Percentiles rank a stretch among this genome's conserved stretches.
Conservation (phyloP, 2,888 invertebrate genomes). For the Ochropleura leucogaster region DNA sequence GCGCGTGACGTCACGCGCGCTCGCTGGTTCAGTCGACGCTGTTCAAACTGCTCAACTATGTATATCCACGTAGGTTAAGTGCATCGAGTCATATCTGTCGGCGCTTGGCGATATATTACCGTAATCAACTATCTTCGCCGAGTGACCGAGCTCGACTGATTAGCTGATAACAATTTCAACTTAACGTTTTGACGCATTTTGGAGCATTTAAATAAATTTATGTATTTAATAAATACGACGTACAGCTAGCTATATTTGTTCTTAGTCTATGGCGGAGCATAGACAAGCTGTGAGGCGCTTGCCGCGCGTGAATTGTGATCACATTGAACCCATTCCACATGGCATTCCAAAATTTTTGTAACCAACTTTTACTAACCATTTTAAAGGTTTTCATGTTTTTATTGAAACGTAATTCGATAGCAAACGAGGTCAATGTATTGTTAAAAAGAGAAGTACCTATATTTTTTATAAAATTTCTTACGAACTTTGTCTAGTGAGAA, state of each 20-base stretch:
- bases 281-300: slow-evolving; percentile 46
- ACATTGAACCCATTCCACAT: slow-evolving; percentile 71
- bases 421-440: slow-evolving; percentile 37
- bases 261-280: slow-evolving; percentile 61
- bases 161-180: slow-evolving; percentile 67
- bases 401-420: slow-evolving; percentile 37
- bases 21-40: slow-evolving; percentile 19
- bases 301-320: slow-evolving; percentile 48
- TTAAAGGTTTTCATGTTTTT: slow-evolving; percentile 62
- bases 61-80: slow-evolving; percentile 58
- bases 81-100: slow-evolving; percentile 70
- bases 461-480: slow-evolving; percentile 54
- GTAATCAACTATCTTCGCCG: slow-evolving; percentile 37
- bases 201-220: slow-evolving; percentile 63
- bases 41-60: slow-evolving; percentile 69
- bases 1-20: slow-evolving; percentile 1
- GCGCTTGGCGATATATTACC: slow-evolving; percentile 54
- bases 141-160: slow-evolving; percentile 69
- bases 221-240: slow-evolving; percentile 52
- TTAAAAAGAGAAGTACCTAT: slow-evolving; percentile 45
- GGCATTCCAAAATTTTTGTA: slow-evolving; percentile 75
- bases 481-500: slow-evolving; percentile 4
- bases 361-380: slow-evolving; percentile 67
- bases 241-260: slow-evolving; percentile 53
- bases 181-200: slow-evolving; percentile 61